phyloP scores from a whole-genome alignment of 2,113 vertebrate species.

The Atractosteus spatula region DNA sequence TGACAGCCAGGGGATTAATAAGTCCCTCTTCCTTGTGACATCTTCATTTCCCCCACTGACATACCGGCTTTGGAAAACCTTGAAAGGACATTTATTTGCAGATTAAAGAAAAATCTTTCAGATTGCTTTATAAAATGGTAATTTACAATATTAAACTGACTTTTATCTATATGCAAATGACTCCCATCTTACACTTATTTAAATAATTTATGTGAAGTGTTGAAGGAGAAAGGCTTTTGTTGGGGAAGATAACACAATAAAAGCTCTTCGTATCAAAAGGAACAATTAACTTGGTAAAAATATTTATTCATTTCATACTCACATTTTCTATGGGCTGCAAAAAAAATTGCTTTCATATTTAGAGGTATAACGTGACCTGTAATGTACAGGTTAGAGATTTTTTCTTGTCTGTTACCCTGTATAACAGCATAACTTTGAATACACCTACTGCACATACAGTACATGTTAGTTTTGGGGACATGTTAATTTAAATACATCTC shows the following conservation, averaged over 20 bases:
- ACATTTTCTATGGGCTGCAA: slow-evolving; percentile 1
- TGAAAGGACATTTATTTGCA: slow-evolving; percentile 49
- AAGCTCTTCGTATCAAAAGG: slow-evolving; percentile 35
- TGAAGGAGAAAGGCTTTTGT: slow-evolving; percentile 25
- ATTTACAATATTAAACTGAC: slow-evolving; percentile 65
- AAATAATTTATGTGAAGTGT: slow-evolving; percentile 52
- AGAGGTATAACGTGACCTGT: too few relatives aligned
- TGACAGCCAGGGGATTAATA: slow-evolving; percentile 66
- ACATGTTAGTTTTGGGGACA: too few relatives aligned
- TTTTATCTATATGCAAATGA: slow-evolving; percentile 68
- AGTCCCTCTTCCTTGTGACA: slow-evolving; percentile 64
- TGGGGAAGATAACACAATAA: slow-evolving; percentile 42
- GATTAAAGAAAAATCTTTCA: slow-evolving; percentile 58
- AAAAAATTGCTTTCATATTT: too few relatives aligned
- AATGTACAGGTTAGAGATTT: too few relatives aligned
- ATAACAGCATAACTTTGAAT: too few relatives aligned
- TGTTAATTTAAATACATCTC: too few relatives aligned
- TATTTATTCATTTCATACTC: slow-evolving; percentile 12
- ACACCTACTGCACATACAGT: too few relatives aligned
- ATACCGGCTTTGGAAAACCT: slow-evolving; percentile 24
- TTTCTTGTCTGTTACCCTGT: too few relatives aligned
- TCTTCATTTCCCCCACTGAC: slow-evolving; percentile 58
- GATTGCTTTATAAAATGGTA: slow-evolving; percentile 59
- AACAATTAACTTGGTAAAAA: slow-evolving; percentile 34
- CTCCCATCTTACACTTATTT: slow-evolving; percentile 40